Conservation (phyloP, 2,113 vertebrate genomes). For the Cygnus atratus region DNA sequence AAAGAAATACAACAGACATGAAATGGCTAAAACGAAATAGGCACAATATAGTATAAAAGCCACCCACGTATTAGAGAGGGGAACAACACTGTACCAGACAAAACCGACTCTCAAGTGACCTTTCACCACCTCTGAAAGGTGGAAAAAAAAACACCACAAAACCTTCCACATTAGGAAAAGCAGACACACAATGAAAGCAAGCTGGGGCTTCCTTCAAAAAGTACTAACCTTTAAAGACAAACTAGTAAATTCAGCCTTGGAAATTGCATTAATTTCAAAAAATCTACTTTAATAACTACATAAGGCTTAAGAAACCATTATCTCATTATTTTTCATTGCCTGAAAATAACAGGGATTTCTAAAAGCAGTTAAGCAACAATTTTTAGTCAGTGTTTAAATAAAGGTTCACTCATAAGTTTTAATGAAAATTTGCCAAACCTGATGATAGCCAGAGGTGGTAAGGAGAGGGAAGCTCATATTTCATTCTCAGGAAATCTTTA, state of each 20-base stretch:
- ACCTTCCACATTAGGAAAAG: background rate
- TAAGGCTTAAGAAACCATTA: background rate
- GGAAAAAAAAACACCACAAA: background rate
- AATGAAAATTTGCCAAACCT: conserved; percentile 28
- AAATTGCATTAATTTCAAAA: background rate
- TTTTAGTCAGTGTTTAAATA: background rate
- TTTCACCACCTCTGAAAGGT: background rate
- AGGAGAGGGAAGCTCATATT: background rate
- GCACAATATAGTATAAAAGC: background rate
- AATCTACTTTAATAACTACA: background rate
- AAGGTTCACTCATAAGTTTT: background rate
- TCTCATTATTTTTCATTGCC: background rate
- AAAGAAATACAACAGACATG: background rate
- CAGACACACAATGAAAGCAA: background rate
- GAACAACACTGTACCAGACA: background rate
- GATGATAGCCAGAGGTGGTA: background rate
- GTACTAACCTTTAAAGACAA: background rate
- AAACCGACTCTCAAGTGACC: background rate
- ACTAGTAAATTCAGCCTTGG: background rate
- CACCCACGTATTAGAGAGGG: accelerated
- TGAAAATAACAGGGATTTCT: conserved; percentile 34
- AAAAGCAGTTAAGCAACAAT: background rate
- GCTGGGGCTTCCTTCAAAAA: background rate
- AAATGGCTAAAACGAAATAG: background rate
- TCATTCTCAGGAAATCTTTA: conserved; percentile 11